phyloP scores from a whole-genome alignment of 2,113 vertebrate species.

The Phoxinus phoxinus region DNA sequence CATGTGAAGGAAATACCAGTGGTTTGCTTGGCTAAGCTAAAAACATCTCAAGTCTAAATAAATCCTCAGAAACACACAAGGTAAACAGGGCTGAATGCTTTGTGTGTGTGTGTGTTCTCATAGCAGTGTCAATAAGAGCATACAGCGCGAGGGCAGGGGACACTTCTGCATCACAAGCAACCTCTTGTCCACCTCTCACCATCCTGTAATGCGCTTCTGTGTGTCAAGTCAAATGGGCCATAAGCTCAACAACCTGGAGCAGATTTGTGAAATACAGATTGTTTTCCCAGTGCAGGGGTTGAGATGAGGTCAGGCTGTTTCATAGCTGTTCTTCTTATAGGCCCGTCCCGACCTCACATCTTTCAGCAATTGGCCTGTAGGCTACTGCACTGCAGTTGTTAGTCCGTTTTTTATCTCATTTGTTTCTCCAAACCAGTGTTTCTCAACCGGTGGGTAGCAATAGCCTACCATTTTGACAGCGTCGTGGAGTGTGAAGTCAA shows the following conservation, averaged over 20 bases:
- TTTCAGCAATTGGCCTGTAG: conserved; percentile 13
- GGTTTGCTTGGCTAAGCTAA: conserved; percentile 35
- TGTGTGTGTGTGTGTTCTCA: neutral
- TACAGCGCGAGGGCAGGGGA: conserved; percentile 1
- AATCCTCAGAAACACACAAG: conserved; percentile 30
- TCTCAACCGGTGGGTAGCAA: neutral
- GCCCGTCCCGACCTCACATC: neutral
- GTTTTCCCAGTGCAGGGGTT: conserved; percentile 18
- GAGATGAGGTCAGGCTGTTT: neutral
- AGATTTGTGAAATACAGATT: conserved; percentile 27
- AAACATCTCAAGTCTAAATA: conserved; percentile 40
- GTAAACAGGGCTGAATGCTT: conserved; percentile 43
- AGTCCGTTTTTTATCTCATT: neutral
- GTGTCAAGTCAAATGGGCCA: conserved; percentile 26
- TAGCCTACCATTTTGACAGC: no score
- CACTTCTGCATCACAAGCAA: conserved; percentile 8
- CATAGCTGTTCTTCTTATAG: neutral
- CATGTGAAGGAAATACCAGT: conserved; percentile 44
- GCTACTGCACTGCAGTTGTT: conserved; percentile 28
- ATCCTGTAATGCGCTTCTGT: conserved; percentile 34
- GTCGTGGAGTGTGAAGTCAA: no score
- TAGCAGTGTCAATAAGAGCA: conserved; percentile 25
- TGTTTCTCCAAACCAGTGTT: neutral
- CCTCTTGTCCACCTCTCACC: conserved; percentile 18
- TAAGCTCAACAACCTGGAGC: conserved; percentile 12